Conservation (phyloP, 2,797 vertebrate genomes). For the Masticophis lateralis region DNA sequence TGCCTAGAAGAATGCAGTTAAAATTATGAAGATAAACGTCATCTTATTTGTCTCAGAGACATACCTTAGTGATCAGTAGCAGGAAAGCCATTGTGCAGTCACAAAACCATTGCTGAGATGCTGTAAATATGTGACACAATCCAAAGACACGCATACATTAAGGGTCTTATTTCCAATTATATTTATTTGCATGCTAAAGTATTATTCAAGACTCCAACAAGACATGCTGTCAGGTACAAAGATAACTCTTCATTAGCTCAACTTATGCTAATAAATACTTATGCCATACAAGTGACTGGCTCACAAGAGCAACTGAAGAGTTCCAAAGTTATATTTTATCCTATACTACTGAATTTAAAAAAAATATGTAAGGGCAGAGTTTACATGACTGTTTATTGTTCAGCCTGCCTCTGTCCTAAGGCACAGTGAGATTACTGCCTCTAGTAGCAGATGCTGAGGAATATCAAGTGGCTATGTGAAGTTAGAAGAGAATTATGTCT, state of each 20-base stretch:
- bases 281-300: background rate
- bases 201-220: background rate
- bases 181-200: background rate
- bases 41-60: constrained; percentile 22
- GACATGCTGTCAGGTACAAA: background rate
- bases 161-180: background rate
- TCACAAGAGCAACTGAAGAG: background rate
- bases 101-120: background rate
- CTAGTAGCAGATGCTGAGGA: background rate
- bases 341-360: background rate
- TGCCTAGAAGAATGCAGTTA: constrained; percentile 52
- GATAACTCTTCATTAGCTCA: background rate
- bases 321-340: background rate
- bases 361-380: background rate
- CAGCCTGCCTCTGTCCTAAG: background rate
- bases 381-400: background rate
- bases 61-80: constrained; percentile 36
- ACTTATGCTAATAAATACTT: background rate
- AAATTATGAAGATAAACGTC: constrained; percentile 46
- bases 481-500: background rate
- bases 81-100: constrained; percentile 4
- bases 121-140: background rate
- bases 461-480: too few relatives aligned
- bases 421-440: background rate
- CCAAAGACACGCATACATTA: background rate